Conservation (phyloP, 2,113 vertebrate genomes). For the Mola mola region DNA sequence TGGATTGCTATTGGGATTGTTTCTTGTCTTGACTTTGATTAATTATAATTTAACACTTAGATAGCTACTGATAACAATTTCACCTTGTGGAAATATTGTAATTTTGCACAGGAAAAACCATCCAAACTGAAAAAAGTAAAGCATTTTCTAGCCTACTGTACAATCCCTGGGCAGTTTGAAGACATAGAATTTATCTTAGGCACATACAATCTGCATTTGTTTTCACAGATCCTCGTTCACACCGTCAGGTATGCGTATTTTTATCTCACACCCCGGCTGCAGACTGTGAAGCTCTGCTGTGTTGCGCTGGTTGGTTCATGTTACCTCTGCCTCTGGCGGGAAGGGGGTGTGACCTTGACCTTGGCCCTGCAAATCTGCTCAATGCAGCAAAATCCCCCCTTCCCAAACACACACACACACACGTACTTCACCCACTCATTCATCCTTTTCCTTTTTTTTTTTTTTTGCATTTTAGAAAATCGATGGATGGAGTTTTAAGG, state of each 20-base stretch:
- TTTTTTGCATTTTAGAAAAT: too few relatives aligned
- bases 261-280: slow-evolving; percentile 52
- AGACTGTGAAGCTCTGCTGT: slow-evolving; percentile 41
- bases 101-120: too few relatives aligned
- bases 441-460: too few relatives aligned
- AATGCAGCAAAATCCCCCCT: slow-evolving; percentile 59
- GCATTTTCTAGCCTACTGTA: background rate
- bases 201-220: slow-evolving; percentile 23
- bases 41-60: too few relatives aligned
- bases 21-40: too few relatives aligned
- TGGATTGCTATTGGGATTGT: too few relatives aligned
- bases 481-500: too few relatives aligned
- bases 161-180: background rate
- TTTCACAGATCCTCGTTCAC: slow-evolving; percentile 34
- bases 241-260: slow-evolving; percentile 34
- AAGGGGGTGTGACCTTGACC: slow-evolving; percentile 74
- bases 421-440: slow-evolving; percentile 3
- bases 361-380: slow-evolving; percentile 70
- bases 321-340: slow-evolving; percentile 71
- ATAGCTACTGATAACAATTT: too few relatives aligned
- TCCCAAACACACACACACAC: background rate
- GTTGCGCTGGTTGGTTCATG: slow-evolving; percentile 72
- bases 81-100: too few relatives aligned
- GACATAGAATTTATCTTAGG: background rate
- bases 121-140: background rate